Conservation (phyloP, 2,113 vertebrate genomes). For the Synodontis membranacea region DNA sequence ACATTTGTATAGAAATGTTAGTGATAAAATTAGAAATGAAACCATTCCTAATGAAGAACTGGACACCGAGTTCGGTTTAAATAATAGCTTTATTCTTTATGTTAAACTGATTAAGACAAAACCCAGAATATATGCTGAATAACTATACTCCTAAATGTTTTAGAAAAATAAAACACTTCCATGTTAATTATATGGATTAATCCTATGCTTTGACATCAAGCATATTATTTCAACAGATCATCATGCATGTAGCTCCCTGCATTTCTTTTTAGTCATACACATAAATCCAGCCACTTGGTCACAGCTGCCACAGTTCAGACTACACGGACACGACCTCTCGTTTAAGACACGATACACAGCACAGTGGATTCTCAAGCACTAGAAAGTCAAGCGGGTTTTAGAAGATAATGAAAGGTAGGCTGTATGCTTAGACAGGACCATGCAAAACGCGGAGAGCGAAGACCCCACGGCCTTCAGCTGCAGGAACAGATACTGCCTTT, state of each 20-base stretch:
- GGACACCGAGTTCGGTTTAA: not conserved
- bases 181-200: conserved; percentile 32
- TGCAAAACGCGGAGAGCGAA: conserved; percentile 44
- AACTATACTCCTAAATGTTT: conserved; percentile 4
- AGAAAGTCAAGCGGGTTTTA: conserved; percentile 8
- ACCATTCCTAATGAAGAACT: not conserved
- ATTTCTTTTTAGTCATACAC: conserved; percentile 42
- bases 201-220: conserved; percentile 56
- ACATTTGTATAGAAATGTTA: not conserved
- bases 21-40: not conserved
- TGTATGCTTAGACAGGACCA: conserved; percentile 35
- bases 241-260: conserved; percentile 29
- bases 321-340: conserved; percentile 37
- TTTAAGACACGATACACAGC: conserved; percentile 33
- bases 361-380: conserved; percentile 45
- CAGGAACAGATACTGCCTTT: conserved; percentile 39
- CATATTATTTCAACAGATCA: conserved; percentile 44
- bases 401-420: conserved; percentile 14
- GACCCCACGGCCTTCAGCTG: conserved; percentile 25
- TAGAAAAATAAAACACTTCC: conserved; percentile 26
- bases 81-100: conserved; percentile 20
- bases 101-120: conserved; percentile 24
- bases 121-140: conserved; percentile 24
- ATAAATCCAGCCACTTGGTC: conserved; percentile 37
- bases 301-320: conserved; percentile 51